These are phyloP conservation scores for Copidosoma aretas DNA, from an alignment of 2,888 invertebrate genomes.

Conservation along the genomic window DNA sequence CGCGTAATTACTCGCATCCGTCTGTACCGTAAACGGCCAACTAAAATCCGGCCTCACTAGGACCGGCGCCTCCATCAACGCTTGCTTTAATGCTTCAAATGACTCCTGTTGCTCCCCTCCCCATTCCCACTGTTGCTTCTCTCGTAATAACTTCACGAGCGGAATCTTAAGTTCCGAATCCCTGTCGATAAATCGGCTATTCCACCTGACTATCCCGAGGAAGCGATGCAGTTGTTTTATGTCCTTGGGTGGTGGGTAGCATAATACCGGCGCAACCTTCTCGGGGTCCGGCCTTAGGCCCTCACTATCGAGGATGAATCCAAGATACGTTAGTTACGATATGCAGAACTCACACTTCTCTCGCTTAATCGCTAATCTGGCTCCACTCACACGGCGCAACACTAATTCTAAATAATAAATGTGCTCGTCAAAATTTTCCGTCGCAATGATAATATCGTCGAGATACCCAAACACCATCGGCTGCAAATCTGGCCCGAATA, in stretches of 20 bases:
- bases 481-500: slow-evolving; percentile 41
- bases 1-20: not conserved
- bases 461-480: slow-evolving; percentile 33
- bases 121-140: not conserved
- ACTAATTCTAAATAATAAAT: slow-evolving; percentile 8
- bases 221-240: slow-evolving; percentile 23
- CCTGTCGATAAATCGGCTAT: slow-evolving; percentile 21
- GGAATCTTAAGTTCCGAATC: not conserved
- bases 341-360: slow-evolving; percentile 2
- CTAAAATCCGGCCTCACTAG: slow-evolving; percentile 1
- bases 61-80: not conserved
- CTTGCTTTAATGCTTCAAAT: not conserved
- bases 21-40: not conserved
- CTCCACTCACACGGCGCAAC: not conserved
- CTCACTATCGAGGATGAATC: slow-evolving; percentile 26
- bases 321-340: not conserved
- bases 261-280: slow-evolving; percentile 15
- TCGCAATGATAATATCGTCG: slow-evolving; percentile 37
- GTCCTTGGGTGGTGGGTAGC: slow-evolving; percentile 5
- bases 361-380: not conserved
- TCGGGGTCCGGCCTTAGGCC: slow-evolving; percentile 39
- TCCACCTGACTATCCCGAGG: slow-evolving; percentile 17
- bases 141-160: not conserved
- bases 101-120: not conserved
- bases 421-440: slow-evolving; percentile 36